phyloP scores from a whole-genome alignment of 2,113 vertebrate species.

The Elanoides forficatus region DNA sequence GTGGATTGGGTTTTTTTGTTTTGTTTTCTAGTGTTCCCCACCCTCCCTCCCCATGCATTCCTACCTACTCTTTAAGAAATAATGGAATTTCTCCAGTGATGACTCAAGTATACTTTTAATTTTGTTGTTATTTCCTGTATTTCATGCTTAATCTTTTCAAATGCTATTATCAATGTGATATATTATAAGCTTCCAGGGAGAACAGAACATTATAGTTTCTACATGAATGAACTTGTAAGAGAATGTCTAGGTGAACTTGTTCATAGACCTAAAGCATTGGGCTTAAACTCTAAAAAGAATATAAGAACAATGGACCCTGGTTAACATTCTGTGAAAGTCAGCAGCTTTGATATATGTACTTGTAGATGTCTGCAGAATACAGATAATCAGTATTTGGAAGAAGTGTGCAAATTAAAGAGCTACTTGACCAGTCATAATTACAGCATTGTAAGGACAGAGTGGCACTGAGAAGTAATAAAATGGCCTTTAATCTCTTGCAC shows the following conservation, averaged over 20 bases:
- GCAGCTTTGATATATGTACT: slow-evolving; percentile 60
- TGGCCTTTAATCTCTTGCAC: slow-evolving; percentile 35
- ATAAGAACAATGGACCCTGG: neutral
- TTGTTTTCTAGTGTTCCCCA: neutral
- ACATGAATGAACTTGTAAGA: slow-evolving; percentile 47
- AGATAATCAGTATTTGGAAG: slow-evolving; percentile 55
- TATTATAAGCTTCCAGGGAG: slow-evolving; percentile 49
- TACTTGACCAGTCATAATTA: slow-evolving; percentile 65
- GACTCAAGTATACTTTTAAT: neutral
- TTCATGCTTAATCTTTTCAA: slow-evolving; percentile 39
- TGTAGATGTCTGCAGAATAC: slow-evolving; percentile 61
- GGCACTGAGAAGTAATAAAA: slow-evolving; percentile 18
- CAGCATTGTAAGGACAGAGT: neutral
- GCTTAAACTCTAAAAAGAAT: slow-evolving; percentile 50
- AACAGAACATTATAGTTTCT: slow-evolving; percentile 41
- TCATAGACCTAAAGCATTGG: slow-evolving; percentile 57
- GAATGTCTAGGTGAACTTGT: slow-evolving; percentile 63
- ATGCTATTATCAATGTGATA: slow-evolving; percentile 17
- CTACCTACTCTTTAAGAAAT: slow-evolving; percentile 23
- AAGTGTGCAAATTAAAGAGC: slow-evolving; percentile 65
- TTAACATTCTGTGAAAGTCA: slow-evolving; percentile 62
- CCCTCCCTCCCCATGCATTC: neutral
- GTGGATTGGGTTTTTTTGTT: neutral
- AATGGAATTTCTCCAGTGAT: slow-evolving; percentile 15
- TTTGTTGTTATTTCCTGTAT: neutral